Conservation (phyloP, 2,888 invertebrate genomes). For the Tromatobia lineatoria region DNA sequence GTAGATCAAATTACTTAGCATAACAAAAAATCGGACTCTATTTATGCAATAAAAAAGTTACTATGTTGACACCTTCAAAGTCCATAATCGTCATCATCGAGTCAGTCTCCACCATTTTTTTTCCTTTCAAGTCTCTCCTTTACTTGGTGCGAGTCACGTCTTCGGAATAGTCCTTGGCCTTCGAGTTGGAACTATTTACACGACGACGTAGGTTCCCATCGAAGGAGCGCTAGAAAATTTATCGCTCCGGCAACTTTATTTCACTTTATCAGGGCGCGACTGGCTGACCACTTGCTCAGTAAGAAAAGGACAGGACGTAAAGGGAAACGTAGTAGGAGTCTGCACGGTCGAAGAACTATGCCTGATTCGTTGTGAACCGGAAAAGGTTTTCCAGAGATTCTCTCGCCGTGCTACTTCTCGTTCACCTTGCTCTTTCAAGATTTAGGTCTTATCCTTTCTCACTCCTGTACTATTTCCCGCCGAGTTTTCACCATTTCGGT, state of each 20-base stretch:
- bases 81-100: background rate
- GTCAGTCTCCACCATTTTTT: background rate
- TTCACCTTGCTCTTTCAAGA: conserved; percentile 31
- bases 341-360: conserved; percentile 21
- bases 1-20: too few species aligned
- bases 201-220: conserved; percentile 12
- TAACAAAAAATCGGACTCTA: too few species aligned
- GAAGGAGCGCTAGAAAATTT: conserved; percentile 39
- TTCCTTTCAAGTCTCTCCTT: background rate
- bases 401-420: conserved; percentile 54
- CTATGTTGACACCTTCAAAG: background rate
- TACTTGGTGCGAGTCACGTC: background rate
- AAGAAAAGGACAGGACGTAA: conserved; percentile 1
- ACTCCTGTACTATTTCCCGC: background rate
- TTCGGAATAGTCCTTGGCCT: conserved; percentile 2
- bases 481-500: conserved; percentile 24
- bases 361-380: conserved; percentile 58
- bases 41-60: background rate
- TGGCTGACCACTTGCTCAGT: conserved; percentile 16
- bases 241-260: conserved; percentile 60
- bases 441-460: conserved; percentile 22
- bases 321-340: background rate
- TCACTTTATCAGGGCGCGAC: conserved; percentile 63
- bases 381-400: conserved; percentile 56
- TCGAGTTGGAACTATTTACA: background rate